Conservation (phyloP, 2,888 invertebrate species). For the Incurvaria masculella region DNA sequence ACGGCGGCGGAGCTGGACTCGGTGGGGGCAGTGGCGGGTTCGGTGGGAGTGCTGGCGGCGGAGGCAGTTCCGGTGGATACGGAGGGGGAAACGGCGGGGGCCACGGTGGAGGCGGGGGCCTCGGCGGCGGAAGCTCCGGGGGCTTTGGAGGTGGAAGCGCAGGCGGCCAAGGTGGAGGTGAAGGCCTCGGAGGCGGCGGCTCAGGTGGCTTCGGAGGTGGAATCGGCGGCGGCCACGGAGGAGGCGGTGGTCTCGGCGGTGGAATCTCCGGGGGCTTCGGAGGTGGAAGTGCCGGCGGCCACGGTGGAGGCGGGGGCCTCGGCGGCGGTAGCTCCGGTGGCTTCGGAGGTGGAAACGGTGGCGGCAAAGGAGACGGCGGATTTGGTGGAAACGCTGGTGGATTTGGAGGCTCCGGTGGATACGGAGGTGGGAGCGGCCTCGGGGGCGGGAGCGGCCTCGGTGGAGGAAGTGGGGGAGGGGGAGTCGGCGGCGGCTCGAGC, state of each 20-base stretch:
- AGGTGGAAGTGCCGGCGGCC: background rate
- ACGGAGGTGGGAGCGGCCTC: background rate
- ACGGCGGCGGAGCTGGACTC: background rate
- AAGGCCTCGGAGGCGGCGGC: background rate
- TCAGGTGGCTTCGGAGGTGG: background rate
- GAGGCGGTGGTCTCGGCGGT: too few relatives aligned
- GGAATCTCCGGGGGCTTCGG: too few relatives aligned
- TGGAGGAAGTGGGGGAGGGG: too few relatives aligned
- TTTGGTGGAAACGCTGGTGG: background rate
- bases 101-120: background rate
- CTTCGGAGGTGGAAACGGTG: background rate
- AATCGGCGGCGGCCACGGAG: background rate
- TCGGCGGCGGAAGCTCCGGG: background rate
- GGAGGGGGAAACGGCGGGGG: background rate
- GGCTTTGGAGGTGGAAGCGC: background rate
- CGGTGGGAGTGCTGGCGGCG: background rate
- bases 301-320: background rate
- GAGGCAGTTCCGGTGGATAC: background rate
- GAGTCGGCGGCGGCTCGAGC: too few relatives aligned
- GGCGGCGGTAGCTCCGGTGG: background rate
- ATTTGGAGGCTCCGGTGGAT: background rate
- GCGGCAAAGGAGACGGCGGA: background rate
- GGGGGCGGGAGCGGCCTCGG: background rate
- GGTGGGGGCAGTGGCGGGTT: too few relatives aligned
- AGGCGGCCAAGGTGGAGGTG: background rate